Conservation (phyloP, 2,888 invertebrate genomes). For the Panzeria rudis region DNA sequence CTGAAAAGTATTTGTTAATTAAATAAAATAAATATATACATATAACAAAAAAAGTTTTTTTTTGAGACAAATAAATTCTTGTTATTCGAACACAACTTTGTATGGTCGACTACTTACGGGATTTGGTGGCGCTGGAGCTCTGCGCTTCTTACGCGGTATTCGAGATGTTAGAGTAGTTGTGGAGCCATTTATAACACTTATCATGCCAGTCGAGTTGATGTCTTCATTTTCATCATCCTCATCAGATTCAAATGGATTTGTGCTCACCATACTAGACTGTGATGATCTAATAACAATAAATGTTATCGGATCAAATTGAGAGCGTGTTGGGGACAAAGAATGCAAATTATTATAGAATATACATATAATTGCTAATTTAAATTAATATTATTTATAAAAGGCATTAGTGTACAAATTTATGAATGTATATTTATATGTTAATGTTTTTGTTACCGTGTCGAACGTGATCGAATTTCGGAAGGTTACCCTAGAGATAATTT, state of each 20-base stretch:
- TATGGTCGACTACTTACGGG: conserved; percentile 57
- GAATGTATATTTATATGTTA: conserved; percentile 1
- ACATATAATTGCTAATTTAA: conserved; percentile 57
- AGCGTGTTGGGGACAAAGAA: conserved; percentile 8
- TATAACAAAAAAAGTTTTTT: neutral
- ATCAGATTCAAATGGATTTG: conserved; percentile 86
- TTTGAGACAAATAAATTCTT: neutral
- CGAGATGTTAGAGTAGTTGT: conserved; percentile 80
- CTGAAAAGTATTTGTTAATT: conserved; percentile 8
- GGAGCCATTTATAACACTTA: conserved; percentile 73
- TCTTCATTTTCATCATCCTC: conserved; percentile 76
- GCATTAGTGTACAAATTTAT: conserved; percentile 15
- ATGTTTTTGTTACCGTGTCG: conserved; percentile 13
- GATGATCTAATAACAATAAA: conserved; percentile 84
- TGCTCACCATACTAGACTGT: conserved; percentile 85
- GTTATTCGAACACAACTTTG: neutral
- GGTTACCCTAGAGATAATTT: neutral
- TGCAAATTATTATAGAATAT: conserved; percentile 30
- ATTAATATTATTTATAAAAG: conserved; percentile 51
- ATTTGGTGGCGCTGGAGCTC: conserved; percentile 86
- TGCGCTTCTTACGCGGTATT: conserved; percentile 87
- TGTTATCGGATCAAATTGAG: neutral
- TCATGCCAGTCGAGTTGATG: conserved; percentile 66
- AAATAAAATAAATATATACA: conserved; percentile 8
- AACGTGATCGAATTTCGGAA: conserved; percentile 6